A percentile compares a stretch with the other conserved stretches of the same genome.
Conservation (phyloP, 2,888 invertebrate species). For the Epinotia bilunana region DNA sequence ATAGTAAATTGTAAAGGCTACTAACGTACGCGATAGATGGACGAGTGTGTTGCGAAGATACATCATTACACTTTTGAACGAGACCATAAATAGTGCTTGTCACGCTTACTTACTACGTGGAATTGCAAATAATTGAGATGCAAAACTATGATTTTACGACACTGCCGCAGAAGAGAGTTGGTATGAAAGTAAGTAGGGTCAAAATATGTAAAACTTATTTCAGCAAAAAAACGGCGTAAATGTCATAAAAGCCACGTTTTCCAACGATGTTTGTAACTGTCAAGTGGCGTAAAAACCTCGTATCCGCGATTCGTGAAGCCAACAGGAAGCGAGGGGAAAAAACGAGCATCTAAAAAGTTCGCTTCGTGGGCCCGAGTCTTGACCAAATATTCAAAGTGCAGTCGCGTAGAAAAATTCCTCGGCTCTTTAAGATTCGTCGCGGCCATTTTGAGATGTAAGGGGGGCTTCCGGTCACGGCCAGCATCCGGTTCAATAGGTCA, state of each 20-base stretch:
- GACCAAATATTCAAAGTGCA: slow-evolving; percentile 77
- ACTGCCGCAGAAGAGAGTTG: too few relatives aligned
- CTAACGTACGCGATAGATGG: too few relatives aligned
- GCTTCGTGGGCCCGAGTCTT: slow-evolving; percentile 67
- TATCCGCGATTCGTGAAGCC: slow-evolving; percentile 45
- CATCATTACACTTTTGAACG: too few relatives aligned
- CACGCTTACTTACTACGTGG: too few relatives aligned
- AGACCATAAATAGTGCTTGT: too few relatives aligned
- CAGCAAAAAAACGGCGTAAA: slow-evolving; percentile 19
- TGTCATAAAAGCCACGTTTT: slow-evolving; percentile 12
- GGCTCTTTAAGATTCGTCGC: slow-evolving; percentile 73
- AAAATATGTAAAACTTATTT: slow-evolving; percentile 1
- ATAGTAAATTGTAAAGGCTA: too few relatives aligned
- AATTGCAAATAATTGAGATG: too few relatives aligned
- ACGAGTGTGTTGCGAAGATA: too few relatives aligned
- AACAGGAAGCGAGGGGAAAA: slow-evolving; percentile 47
- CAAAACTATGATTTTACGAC: too few relatives aligned
- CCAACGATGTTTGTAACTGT: slow-evolving; percentile 35
- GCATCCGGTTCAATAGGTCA: slow-evolving; percentile 70
- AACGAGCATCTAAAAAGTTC: slow-evolving; percentile 69
- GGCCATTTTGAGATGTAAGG: slow-evolving; percentile 80
- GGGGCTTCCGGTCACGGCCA: slow-evolving; percentile 77
- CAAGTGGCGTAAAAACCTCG: slow-evolving; percentile 40
- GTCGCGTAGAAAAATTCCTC: slow-evolving; percentile 79
- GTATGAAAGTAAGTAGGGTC: neutral